Percentiles rank a stretch among this genome's conserved stretches.
Conservation (phyloP, 92 coral and sea anemone species). For the Epizoanthus ramosus region DNA sequence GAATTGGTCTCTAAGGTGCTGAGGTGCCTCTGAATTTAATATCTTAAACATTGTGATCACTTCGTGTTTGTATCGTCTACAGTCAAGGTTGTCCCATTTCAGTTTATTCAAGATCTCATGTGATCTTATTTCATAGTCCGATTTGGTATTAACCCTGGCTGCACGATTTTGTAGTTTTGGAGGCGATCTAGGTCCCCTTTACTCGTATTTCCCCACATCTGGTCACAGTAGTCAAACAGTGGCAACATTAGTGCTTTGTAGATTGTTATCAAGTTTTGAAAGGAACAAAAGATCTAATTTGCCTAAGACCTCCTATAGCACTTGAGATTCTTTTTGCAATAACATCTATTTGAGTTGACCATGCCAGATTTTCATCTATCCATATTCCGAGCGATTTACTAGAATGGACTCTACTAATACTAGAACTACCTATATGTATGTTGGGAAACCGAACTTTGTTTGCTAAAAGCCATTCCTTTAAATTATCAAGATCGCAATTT, state of each 20-base stretch:
- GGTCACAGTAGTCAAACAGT: conserved; percentile 24
- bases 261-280: not conserved
- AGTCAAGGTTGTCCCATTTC: not conserved
- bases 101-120: not conserved
- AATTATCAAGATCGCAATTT: too few relatives aligned
- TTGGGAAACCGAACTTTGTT: conserved; percentile 35
- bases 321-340: not conserved
- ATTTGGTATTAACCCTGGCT: not conserved
- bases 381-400: conserved; percentile 20
- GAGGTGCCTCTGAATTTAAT: too few relatives aligned
- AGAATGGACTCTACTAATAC: conserved; percentile 19
- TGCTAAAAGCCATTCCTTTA: not conserved
- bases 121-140: not conserved
- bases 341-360: not conserved
- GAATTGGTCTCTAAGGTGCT: too few relatives aligned
- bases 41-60: too few relatives aligned
- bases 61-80: not conserved
- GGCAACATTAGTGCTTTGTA: conserved; percentile 17
- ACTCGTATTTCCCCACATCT: conserved; percentile 11
- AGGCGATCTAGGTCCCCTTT: not conserved
- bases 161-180: not conserved
- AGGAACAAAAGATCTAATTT: conserved; percentile 14
- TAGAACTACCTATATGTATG: conserved; percentile 30
- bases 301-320: not conserved
- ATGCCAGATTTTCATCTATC: conserved; percentile 5